Base-by-base conservation (phyloP, 1,140 invertebrate genomes). In the Sminthurinus signatus region DNA sequence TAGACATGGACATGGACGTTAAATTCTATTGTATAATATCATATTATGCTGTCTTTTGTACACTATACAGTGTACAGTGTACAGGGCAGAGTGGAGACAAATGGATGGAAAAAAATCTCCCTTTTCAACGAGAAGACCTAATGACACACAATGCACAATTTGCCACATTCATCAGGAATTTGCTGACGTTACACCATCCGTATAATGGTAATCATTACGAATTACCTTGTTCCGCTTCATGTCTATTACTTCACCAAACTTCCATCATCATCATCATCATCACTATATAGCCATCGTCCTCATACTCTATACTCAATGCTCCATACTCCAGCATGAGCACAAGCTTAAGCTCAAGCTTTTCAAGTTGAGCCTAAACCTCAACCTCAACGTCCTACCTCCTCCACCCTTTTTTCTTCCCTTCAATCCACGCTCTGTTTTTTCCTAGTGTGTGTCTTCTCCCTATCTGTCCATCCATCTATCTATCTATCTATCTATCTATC, bases 61-160 rank as follows among this genome's bases (percentile, higher is more conserved):
- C n/a, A n/a, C n/a, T n/a, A n/a, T n/a, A n/a, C n/a, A n/a, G n/a
- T n/a, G n/a, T n/a, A n/a, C n/a, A n/a, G n/a, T n/a, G n/a, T n/a
- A n/a, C n/a, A n/a, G n/a, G n/a, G n/a, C n/a, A n/a, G n/a, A n/a
- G n/a, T n/a, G n/a, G n/a, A n/a, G n/a, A n/a, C n/a, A n/a, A n/a
- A n/a, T n/a, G n/a, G n/a, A n/a, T n/a, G n/a, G n/a, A n/a, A n/a
- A n/a, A n/a, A n/a, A n/a, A n/a, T n/a, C n/a, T n/a, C n/a, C n/a
- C n/a, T 39, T 39, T 39, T 39, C 36, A 8, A 39, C 17, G 17
- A 19, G 5, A 8, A 48, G 46, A 48, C 21, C 46, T 48, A 48
- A 48, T 48, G 46, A 48, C 46, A 48, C 46, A 48, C 46, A n/a
- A n/a, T n/a, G n/a, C n/a, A n/a, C n/a, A 48, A 48, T 48, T 48